Conservation (phyloP, 2,797 vertebrate genomes). For the Brachymystax lenok region DNA sequence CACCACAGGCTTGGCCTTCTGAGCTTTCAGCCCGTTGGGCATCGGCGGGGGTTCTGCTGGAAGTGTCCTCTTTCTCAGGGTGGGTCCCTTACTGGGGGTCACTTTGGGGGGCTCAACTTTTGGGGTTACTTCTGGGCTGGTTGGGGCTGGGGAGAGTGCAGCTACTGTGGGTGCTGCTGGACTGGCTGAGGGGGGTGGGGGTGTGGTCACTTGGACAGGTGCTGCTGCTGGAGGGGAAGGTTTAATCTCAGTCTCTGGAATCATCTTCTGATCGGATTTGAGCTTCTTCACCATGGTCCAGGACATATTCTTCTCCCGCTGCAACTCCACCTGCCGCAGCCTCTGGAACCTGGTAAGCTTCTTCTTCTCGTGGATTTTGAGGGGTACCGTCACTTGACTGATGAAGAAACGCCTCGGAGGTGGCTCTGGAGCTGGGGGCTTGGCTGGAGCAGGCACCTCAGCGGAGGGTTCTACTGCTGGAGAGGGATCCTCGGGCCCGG, state of each 20-base stretch:
- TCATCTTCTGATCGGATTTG: constrained; percentile 86
- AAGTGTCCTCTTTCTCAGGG: constrained; percentile 68
- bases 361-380: constrained; percentile 90
- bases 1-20: constrained; percentile 66
- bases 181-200: constrained; percentile 35
- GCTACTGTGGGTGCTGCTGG: constrained; percentile 26
- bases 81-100: constrained; percentile 39
- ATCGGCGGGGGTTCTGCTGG: constrained; percentile 76
- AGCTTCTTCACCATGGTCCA: constrained; percentile 96
- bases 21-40: constrained; percentile 75
- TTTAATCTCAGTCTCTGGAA: constrained; percentile 69
- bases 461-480: constrained; percentile 42
- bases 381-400: constrained; percentile 85
- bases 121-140: constrained; percentile 35
- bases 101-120: constrained; percentile 23
- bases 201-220: constrained; percentile 19
- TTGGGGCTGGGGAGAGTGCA: constrained; percentile 29
- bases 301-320: constrained; percentile 81
- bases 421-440: constrained; percentile 42
- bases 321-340: constrained; percentile 80
- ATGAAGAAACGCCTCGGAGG: constrained; percentile 93
- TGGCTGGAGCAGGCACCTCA: constrained; percentile 45
- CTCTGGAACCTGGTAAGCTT: constrained; percentile 80
- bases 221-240: constrained; percentile 41
- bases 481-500: constrained; percentile 46